These are phyloP conservation scores for Sula dactylatra DNA, from an alignment of 2,113 vertebrate species.

Conservation along the genomic window DNA sequence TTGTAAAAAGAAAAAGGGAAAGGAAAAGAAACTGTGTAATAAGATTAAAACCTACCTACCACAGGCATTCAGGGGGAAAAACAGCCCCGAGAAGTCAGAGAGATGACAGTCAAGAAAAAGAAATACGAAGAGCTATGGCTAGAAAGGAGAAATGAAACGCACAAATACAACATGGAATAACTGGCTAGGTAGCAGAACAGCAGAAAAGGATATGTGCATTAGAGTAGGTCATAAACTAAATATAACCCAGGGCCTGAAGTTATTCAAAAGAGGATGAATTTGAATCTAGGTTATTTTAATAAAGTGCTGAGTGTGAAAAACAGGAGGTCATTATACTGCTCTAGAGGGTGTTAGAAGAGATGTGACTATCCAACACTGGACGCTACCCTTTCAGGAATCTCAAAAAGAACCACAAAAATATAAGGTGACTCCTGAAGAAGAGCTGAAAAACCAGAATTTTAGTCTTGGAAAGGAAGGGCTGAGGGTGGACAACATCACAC, in stretches of 20 bases:
- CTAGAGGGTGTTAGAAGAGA: background rate
- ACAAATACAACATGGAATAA: background rate
- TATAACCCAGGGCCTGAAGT: slow-evolving; percentile 56
- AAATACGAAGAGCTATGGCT: background rate
- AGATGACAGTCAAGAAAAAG: slow-evolving; percentile 42
- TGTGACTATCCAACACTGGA: background rate
- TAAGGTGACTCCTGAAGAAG: background rate
- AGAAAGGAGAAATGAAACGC: slow-evolving; percentile 42
- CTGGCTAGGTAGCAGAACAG: slow-evolving; percentile 30
- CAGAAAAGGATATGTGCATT: slow-evolving; percentile 49
- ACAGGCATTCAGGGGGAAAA: slow-evolving; percentile 21
- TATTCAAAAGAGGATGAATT: slow-evolving; percentile 59
- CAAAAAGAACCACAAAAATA: background rate
- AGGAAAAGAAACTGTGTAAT: background rate
- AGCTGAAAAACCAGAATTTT: background rate
- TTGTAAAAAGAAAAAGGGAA: background rate
- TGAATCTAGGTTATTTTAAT: slow-evolving; percentile 66
- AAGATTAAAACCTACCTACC: slow-evolving; percentile 50
- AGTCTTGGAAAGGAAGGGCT: background rate
- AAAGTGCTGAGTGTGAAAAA: slow-evolving; percentile 55
- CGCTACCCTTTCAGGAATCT: background rate
- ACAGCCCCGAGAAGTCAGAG: background rate
- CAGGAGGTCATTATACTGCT: background rate
- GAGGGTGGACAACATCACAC: background rate
- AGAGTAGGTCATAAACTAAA: slow-evolving; percentile 64